phyloP scores from a whole-genome alignment of 2,797 vertebrate species.

The Remorina albescens region DNA sequence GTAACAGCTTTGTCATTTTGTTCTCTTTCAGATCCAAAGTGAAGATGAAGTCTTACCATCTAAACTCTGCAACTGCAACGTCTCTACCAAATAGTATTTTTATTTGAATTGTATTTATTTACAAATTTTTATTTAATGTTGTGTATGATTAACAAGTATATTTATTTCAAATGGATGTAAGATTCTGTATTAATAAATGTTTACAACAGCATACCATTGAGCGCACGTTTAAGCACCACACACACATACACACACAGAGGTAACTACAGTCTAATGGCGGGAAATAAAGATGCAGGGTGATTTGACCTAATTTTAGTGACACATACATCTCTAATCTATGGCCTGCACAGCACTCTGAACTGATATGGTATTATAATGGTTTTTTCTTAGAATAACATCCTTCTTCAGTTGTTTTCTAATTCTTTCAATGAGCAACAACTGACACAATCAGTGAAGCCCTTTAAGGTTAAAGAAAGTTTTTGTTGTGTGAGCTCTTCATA shows the following conservation, averaged over 20 bases:
- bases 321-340: too few species aligned
- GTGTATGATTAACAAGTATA: constrained; percentile 61
- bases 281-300: background rate
- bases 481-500: too few species aligned
- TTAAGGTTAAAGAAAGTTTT: too few species aligned
- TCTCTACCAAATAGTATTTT: constrained; percentile 65
- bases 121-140: constrained; percentile 80
- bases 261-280: too few species aligned
- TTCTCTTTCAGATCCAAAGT: constrained; percentile 80
- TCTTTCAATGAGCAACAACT: too few species aligned
- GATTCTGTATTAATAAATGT: constrained; percentile 80
- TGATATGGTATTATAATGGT: background rate
- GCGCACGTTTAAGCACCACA: background rate
- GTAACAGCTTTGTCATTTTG: constrained; percentile 10
- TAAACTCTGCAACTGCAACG: constrained; percentile 51
- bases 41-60: constrained; percentile 80
- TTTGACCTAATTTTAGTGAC: too few species aligned
- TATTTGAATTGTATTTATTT: constrained; percentile 82
- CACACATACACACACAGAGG: background rate
- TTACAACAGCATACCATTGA: constrained; percentile 63
- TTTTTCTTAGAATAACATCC: background rate
- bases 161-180: constrained; percentile 66
- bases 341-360: too few species aligned
- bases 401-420: too few species aligned
- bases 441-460: too few species aligned